Percentiles rank a stretch among this genome's conserved stretches.
phyloP scores from a whole-genome alignment of 2,888 invertebrate genomes.

The Erebia aethiops region DNA sequence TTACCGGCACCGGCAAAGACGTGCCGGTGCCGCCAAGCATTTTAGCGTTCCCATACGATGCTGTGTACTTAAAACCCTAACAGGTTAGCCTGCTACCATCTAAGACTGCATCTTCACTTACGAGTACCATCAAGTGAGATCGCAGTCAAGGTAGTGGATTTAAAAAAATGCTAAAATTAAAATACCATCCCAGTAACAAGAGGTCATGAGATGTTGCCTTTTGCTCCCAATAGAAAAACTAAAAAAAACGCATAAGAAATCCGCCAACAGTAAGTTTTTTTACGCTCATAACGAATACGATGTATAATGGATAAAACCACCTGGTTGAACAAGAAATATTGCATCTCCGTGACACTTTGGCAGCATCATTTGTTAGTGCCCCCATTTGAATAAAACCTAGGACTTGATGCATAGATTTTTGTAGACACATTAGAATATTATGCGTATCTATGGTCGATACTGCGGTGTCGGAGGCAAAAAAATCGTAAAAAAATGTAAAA shows the following conservation, averaged over 20 bases:
- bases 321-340: slow-evolving; percentile 76
- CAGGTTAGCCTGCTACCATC: too few relatives aligned
- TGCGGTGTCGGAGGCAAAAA: slow-evolving; percentile 42
- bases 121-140: too few relatives aligned
- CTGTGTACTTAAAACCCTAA: too few relatives aligned
- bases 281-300: slow-evolving; percentile 57
- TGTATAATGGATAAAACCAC: slow-evolving; percentile 77
- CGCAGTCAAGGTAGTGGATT: too few relatives aligned
- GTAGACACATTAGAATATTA: slow-evolving; percentile 51
- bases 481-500: slow-evolving; percentile 14
- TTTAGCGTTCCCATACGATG: too few relatives aligned
- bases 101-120: too few relatives aligned
- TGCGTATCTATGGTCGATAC: slow-evolving; percentile 38
- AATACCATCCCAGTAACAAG: slow-evolving; percentile 14
- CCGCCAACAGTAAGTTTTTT: slow-evolving; percentile 45
- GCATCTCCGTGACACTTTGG: slow-evolving; percentile 71
- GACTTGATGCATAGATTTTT: slow-evolving; percentile 50
- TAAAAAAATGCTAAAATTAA: neutral
- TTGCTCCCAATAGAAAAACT: too few relatives aligned
- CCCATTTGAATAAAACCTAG: slow-evolving; percentile 72
- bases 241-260: slow-evolving; percentile 35
- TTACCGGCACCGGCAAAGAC: too few relatives aligned
- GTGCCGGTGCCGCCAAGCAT: too few relatives aligned
- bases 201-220: slow-evolving; percentile 15
- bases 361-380: slow-evolving; percentile 70